phyloP scores from a whole-genome alignment of 2,113 vertebrate species.

The Balaeniceps rex region DNA sequence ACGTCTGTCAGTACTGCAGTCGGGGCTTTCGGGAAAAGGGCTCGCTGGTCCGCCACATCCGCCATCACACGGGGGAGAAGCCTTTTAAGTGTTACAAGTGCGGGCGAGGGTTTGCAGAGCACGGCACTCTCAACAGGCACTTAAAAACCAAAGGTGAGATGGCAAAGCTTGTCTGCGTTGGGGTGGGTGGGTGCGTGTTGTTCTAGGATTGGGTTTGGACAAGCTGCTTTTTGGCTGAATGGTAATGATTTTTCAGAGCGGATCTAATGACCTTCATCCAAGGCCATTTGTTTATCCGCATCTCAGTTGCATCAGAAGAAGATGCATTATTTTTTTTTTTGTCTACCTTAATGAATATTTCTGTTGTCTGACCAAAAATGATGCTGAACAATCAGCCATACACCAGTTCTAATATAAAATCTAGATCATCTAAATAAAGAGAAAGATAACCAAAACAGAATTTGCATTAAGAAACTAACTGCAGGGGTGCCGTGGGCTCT shows the following conservation, averaged over 20 bases:
- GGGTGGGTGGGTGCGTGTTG: fast-evolving
- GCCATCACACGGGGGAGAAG: conserved; percentile 96
- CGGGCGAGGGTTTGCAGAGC: conserved; percentile 90
- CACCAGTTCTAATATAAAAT: background rate
- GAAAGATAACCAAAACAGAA: background rate
- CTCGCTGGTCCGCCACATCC: conserved; percentile 91
- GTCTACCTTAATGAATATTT: background rate
- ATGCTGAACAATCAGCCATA: background rate
- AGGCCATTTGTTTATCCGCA: background rate
- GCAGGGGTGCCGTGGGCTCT: background rate
- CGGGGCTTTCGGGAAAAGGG: conserved; percentile 95
- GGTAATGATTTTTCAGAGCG: background rate
- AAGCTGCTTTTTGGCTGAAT: background rate
- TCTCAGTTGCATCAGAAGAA: background rate
- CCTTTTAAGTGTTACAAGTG: conserved; percentile 95
- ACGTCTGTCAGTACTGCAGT: conserved; percentile 88
- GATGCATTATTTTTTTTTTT: background rate
- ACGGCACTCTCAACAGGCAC: conserved; percentile 94
- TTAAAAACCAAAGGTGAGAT: conserved; percentile 90
- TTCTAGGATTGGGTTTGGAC: background rate
- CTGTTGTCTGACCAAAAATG: background rate
- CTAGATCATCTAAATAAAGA: background rate
- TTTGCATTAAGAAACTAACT: background rate
- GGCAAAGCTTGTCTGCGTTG: background rate
- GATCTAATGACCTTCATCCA: fast-evolving